These are phyloP conservation scores for Tachyglossus aculeatus DNA, from an alignment of 2,797 vertebrate species.

Conservation along the genomic window DNA sequence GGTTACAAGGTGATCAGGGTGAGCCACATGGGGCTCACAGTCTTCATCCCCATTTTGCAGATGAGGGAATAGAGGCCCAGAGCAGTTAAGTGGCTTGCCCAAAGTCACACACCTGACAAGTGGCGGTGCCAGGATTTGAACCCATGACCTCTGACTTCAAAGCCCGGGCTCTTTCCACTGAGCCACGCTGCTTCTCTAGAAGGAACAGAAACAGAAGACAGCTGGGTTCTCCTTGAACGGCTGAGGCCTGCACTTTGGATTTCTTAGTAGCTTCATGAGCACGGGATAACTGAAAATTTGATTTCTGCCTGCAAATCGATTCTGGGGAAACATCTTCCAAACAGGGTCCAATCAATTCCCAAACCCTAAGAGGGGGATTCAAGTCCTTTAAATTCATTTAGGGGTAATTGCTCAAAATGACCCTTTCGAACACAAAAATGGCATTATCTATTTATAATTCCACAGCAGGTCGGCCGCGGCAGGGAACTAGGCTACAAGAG, in stretches of 20 bases:
- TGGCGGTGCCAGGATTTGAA: background rate
- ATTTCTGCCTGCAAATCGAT: constrained; percentile 10
- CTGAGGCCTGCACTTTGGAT: background rate
- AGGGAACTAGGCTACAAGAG: too few relatives aligned
- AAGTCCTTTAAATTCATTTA: constrained; percentile 24
- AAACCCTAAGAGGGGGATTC: background rate
- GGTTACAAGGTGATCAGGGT: too few relatives aligned
- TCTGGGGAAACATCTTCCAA: background rate
- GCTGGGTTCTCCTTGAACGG: background rate
- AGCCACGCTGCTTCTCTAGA: too few relatives aligned
- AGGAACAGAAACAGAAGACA: background rate
- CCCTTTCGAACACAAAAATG: too few relatives aligned
- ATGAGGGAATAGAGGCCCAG: background rate
- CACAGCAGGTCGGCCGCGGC: too few relatives aligned
- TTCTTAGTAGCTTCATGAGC: constrained; percentile 31
- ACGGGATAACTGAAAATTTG: constrained; percentile 25
- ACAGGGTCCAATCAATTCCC: constrained; percentile 19
- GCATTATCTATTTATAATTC: too few relatives aligned
- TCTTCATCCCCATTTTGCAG: background rate
- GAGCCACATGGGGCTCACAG: background rate
- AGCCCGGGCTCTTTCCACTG: too few relatives aligned
- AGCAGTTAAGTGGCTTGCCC: background rate
- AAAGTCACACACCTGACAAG: background rate
- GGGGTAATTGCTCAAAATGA: constrained; percentile 5
- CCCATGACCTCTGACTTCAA: too few relatives aligned